These are phyloP conservation scores for Myopa testacea DNA, from an alignment of 2,888 invertebrate species.

Conservation along the genomic window DNA sequence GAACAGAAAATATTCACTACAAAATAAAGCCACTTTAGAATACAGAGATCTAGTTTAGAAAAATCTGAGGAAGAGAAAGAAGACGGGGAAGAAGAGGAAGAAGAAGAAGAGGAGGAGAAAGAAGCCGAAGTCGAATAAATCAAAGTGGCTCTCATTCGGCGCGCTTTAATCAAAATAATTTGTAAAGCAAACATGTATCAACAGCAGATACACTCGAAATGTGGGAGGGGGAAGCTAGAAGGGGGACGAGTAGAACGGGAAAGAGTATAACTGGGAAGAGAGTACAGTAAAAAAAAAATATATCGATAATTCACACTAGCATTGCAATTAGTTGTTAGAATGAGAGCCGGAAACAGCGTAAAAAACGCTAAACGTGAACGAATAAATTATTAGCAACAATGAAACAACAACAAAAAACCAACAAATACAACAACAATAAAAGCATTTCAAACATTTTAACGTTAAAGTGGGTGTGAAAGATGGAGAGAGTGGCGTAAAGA, in stretches of 20 bases:
- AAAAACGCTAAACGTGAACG: not conserved
- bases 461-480: not conserved
- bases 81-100: not conserved
- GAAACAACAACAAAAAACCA: not conserved
- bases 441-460: not conserved
- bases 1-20: not conserved
- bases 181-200: slow-evolving; percentile 10
- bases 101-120: not conserved
- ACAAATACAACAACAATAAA: not conserved
- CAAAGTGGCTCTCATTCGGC: not conserved
- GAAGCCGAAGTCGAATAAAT: not conserved
- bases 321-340: slow-evolving; percentile 43
- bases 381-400: slow-evolving; percentile 16
- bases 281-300: not conserved
- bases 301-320: not conserved
- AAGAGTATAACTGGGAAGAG: too few species aligned
- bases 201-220: slow-evolving; percentile 14
- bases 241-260: too few species aligned
- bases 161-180: slow-evolving; percentile 14
- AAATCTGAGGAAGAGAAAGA: not conserved
- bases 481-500: not conserved
- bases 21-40: not conserved
- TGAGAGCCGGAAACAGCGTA: slow-evolving; percentile 45
- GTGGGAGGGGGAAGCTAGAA: not conserved
- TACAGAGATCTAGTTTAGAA: not conserved